Conservation (phyloP, 1,140 invertebrate genomes). For the Formica exsecta region DNA sequence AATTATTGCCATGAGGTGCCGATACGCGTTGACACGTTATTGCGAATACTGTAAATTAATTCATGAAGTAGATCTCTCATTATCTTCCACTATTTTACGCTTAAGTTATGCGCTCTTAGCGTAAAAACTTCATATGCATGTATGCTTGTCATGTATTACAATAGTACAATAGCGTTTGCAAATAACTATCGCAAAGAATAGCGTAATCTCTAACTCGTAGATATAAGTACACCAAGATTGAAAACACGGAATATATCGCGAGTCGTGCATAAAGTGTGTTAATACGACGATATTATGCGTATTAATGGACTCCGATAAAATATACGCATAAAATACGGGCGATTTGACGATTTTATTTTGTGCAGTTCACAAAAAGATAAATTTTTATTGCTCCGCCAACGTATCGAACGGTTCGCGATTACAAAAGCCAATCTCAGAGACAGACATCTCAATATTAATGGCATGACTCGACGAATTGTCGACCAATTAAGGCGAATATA, state of each 20-base stretch:
- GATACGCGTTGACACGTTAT: background rate
- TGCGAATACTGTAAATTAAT: constrained; percentile 33
- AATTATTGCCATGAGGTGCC: constrained; percentile 21
- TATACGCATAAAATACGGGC: background rate
- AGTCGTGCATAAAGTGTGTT: background rate
- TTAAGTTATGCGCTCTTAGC: background rate
- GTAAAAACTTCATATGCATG: background rate
- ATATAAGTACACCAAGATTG: background rate
- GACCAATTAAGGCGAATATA: constrained; percentile 28
- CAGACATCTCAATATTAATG: constrained; percentile 21
- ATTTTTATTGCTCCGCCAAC: background rate
- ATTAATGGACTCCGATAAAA: background rate
- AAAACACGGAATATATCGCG: background rate
- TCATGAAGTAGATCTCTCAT: constrained; percentile 3
- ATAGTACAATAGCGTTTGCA: background rate
- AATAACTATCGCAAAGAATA: background rate
- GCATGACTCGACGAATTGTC: background rate
- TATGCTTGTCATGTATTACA: background rate
- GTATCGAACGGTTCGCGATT: constrained; percentile 12
- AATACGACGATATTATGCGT: background rate
- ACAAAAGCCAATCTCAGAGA: constrained; percentile 16
- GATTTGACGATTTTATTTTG: constrained; percentile 7
- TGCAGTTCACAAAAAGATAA: background rate
- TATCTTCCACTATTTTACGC: background rate
- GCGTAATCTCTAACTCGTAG: background rate